A percentile compares a stretch with the other conserved stretches of the same genome.
phyloP scores from a whole-genome alignment of 2,113 vertebrate species.

The Phyllopteryx taeniolatus region DNA sequence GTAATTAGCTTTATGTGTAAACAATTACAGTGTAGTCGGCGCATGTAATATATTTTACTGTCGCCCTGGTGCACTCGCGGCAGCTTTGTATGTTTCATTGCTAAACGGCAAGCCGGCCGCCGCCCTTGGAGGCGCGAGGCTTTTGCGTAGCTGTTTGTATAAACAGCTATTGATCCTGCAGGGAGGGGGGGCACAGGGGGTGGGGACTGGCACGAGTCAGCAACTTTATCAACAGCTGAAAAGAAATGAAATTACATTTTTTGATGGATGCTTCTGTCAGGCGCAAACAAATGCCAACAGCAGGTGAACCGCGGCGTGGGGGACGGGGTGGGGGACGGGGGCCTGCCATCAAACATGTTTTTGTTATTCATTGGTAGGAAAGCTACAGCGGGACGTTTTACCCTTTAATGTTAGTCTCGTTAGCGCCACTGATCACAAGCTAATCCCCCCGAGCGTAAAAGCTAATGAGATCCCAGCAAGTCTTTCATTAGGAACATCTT shows the following conservation, averaged over 20 bases:
- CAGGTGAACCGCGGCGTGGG: conserved; percentile 17
- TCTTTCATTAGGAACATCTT: conserved; percentile 71
- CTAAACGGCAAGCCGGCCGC: conserved; percentile 23
- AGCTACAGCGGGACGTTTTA: conserved; percentile 42
- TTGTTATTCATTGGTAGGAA: conserved; percentile 47
- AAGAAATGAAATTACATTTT: conserved; percentile 75
- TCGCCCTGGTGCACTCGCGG: conserved; percentile 10
- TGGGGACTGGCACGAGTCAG: conserved; percentile 72
- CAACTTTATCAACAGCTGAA: conserved; percentile 75
- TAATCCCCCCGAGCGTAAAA: conserved; percentile 57
- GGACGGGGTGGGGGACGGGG: not conserved
- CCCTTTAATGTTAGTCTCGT: conserved; percentile 65
- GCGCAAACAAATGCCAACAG: conserved; percentile 60
- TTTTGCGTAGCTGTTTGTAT: conserved; percentile 62
- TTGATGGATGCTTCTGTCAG: conserved; percentile 78
- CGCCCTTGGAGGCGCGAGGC: conserved; percentile 48
- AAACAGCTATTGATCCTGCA: conserved; percentile 73
- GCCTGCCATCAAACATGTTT: conserved; percentile 21
- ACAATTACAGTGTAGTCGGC: conserved; percentile 36
- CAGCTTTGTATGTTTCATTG: conserved; percentile 52
- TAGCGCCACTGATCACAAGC: conserved; percentile 57
- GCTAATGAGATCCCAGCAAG: conserved; percentile 74
- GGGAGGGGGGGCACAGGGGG: conserved; percentile 53
- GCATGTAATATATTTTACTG: conserved; percentile 41
- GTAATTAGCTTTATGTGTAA: conserved; percentile 22